Conservation (phyloP, 2,797 vertebrate species). For the Danionella dracula region DNA sequence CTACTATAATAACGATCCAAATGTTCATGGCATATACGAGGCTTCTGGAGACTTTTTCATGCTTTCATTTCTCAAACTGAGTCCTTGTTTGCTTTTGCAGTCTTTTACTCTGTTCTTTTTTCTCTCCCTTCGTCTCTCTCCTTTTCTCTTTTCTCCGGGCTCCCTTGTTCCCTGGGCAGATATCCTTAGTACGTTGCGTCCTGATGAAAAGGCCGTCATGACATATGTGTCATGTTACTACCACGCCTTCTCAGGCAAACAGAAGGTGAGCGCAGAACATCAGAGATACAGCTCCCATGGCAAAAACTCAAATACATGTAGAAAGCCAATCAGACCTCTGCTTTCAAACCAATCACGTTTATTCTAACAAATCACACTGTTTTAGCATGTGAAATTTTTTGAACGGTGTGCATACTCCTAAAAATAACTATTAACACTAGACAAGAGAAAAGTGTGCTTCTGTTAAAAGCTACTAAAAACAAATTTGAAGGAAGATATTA, state of each 20-base stretch:
- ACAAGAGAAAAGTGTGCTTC: too few relatives aligned
- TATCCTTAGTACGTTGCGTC: constrained; percentile 98
- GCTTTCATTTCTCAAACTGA: constrained; percentile 48
- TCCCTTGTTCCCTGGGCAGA: constrained; percentile 80
- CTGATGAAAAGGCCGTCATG: constrained; percentile 97
- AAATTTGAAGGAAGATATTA: too few relatives aligned
- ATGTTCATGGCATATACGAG: background rate
- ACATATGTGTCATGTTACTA: constrained; percentile 99
- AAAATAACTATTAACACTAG: too few relatives aligned
- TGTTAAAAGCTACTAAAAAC: too few relatives aligned
- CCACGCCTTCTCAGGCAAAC: constrained; percentile 97
- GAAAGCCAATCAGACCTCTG: background rate
- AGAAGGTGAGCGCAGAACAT: constrained; percentile 87
- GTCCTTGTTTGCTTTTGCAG: constrained; percentile 63
- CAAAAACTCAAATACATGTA: background rate
- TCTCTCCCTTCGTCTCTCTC: constrained; percentile 47
- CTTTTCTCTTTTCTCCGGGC: constrained; percentile 35
- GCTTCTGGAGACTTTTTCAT: constrained; percentile 32
- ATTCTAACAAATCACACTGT: too few relatives aligned
- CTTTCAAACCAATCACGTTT: too few relatives aligned
- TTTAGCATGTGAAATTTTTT: background rate
- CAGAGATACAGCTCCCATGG: background rate
- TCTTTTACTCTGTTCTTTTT: constrained; percentile 68
- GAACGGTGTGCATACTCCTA: too few relatives aligned
- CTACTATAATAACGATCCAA: background rate